These are phyloP conservation scores for Fragum fragum DNA, from an alignment of 2,888 invertebrate genomes.

Conservation along the genomic window DNA sequence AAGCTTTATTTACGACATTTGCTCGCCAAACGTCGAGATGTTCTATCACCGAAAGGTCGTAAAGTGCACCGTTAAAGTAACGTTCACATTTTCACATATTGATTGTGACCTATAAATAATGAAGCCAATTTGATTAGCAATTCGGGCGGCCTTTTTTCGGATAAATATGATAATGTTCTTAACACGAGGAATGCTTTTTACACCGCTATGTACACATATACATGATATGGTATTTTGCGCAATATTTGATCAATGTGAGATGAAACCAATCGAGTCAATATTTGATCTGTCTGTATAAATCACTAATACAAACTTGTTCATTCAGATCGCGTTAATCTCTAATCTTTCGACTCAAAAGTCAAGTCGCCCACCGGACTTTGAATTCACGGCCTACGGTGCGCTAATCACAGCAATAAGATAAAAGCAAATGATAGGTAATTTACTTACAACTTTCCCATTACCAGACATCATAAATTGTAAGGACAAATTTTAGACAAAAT, in stretches of 20 bases:
- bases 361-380: constrained; percentile 12
- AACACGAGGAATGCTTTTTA: background rate
- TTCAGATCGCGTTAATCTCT: background rate
- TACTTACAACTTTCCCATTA: background rate
- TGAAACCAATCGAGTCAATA: constrained; percentile 10
- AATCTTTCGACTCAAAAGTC: constrained; percentile 6
- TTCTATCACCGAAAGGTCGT: no score
- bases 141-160: no score
- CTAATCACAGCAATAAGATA: constrained; percentile 9
- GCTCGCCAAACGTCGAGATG: no score
- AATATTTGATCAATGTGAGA: constrained; percentile 12
- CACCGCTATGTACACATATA: constrained; percentile 3
- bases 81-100: no score
- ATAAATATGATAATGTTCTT: no score
- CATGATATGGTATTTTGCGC: constrained; percentile 7
- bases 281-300: background rate
- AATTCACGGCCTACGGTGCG: background rate
- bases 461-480: no score
- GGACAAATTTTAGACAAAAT: no score
- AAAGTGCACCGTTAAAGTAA: no score
- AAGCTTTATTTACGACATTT: no score
- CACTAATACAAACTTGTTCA: background rate
- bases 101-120: no score
- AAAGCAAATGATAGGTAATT: constrained; percentile 8
- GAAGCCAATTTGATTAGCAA: no score